Evolutionary conservation across 2,113 vertebrate genomes (phyloP), one percentile per base, ranked within the genome.

Genomic region (Spermophilus dauricus): DNA sequence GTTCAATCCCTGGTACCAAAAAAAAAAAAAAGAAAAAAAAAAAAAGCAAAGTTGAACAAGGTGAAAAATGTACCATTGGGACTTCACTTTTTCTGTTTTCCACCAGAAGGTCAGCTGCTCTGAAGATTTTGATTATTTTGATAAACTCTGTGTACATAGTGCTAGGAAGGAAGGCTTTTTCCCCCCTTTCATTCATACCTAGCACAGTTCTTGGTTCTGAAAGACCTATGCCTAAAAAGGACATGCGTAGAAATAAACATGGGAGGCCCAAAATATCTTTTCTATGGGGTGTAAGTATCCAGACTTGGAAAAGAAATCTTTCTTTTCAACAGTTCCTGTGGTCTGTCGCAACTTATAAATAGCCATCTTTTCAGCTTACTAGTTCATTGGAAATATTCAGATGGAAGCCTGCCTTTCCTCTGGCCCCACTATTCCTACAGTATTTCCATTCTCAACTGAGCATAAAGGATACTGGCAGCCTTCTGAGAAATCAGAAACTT

Each of bases 231-330:
- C 84, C 92, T 97, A 92, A 97, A 95, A 93, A 85, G 85, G 78
- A 53, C 51, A 61, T 83, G 82, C 17, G 58, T 78, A 53, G 87
- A 96, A 98, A 95, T 85, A 97, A 96, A 89, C 80, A 96, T 18
- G 13, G 30, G 53, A 94, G 53, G 58, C 89, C 92, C 87, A 89
- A 97, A 96, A 94, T 97, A 96, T 89, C 90, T 97, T 91, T 94
- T 85, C 95, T 88, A 75, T 72, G 80, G 89, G n/a, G 72, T 93
- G 5, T 61, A 91, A 75, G 56, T 78, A 90, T 86, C 75, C 88
- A 75, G 94, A 96, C 88, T 97, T 89, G 83, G 67, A 91, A 96
- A 96, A 93, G 48, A 88, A 96, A 86, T 73, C 70, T 88, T 93
- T 93, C 86, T 89, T 45, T 91, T 80, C 24, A 8, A n/a, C 65